Conservation (phyloP, 2,888 invertebrate genomes). For the Epirrhoe alternata region DNA sequence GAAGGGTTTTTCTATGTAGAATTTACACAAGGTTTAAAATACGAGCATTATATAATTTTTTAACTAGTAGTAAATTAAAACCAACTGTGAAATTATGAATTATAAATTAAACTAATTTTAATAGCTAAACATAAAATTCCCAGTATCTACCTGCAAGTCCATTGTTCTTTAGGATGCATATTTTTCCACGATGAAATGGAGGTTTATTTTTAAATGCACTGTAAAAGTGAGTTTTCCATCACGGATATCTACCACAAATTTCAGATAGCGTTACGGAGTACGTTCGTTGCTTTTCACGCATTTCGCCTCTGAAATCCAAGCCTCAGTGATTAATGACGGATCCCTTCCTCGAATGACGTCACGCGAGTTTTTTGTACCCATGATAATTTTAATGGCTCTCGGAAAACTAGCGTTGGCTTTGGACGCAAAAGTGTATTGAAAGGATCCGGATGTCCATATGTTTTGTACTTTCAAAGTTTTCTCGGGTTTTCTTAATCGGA, state of each 20-base stretch:
- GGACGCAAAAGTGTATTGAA: slow-evolving; percentile 14
- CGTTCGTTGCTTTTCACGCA: slow-evolving; percentile 33
- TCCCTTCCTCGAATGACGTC: slow-evolving; percentile 42
- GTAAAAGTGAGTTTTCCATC: slow-evolving; percentile 2
- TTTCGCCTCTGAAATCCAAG: slow-evolving; percentile 41
- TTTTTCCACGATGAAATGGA: background rate
- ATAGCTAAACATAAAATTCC: no score
- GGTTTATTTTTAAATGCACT: background rate
- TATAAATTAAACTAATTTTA: no score
- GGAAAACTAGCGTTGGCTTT: slow-evolving; percentile 16
- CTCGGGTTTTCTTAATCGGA: no score
- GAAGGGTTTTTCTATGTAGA: no score
- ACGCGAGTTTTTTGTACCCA: slow-evolving; percentile 39
- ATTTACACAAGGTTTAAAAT: no score
- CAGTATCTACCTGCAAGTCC: background rate
- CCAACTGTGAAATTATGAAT: no score
- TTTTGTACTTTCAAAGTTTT: no score
- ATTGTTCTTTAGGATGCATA: background rate
- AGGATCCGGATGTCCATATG: background rate
- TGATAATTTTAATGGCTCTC: slow-evolving; percentile 28
- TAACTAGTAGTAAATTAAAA: no score
- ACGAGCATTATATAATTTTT: no score
- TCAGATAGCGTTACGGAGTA: slow-evolving; percentile 9
- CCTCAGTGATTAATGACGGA: slow-evolving; percentile 46
- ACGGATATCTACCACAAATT: slow-evolving; percentile 8